phyloP scores from a whole-genome alignment of 35 echinoderm and acorn worm species.

The Chiridota heheva region DNA sequence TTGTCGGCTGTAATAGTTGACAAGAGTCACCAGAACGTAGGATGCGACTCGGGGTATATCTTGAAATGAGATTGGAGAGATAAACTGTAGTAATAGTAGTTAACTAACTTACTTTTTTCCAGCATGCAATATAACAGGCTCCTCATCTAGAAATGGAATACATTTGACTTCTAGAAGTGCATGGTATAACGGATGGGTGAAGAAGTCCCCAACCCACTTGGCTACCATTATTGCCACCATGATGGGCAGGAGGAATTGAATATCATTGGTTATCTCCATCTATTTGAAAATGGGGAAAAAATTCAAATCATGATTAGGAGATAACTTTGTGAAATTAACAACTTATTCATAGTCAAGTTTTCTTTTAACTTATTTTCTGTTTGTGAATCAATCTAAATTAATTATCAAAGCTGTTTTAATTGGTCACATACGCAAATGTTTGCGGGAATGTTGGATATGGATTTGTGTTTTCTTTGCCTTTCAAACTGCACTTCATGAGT shows the following conservation, averaged over 20 bases:
- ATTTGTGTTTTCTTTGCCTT: no score
- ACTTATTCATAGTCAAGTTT: neutral
- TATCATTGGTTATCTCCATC: constrained; percentile 99
- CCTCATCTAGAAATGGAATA: constrained; percentile 91
- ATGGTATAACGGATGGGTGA: constrained; percentile 96
- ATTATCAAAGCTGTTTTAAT: no score
- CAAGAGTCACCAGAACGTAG: no score
- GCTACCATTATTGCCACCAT: constrained; percentile 97
- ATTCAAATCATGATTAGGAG: neutral
- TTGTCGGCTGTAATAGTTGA: no score
- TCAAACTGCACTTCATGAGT: no score
- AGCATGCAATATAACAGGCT: constrained; percentile 91
- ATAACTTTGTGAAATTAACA: neutral
- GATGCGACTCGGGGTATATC: no score
- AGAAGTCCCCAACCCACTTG: constrained; percentile 92
- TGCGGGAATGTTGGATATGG: no score
- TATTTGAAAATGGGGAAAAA: constrained; percentile 35
- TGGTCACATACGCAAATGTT: no score
- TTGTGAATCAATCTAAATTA: no score
- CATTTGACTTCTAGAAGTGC: constrained; percentile 96
- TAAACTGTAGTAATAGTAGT: neutral
- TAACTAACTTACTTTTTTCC: constrained; percentile 75
- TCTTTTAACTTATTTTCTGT: neutral
- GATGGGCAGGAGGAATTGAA: constrained; percentile 94
- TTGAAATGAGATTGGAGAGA: no score